A percentile compares a stretch with the other conserved stretches of the same genome.
These are phyloP conservation scores for Tortricodes alternella DNA, from an alignment of 2,888 invertebrate species.

Conservation along the genomic window DNA sequence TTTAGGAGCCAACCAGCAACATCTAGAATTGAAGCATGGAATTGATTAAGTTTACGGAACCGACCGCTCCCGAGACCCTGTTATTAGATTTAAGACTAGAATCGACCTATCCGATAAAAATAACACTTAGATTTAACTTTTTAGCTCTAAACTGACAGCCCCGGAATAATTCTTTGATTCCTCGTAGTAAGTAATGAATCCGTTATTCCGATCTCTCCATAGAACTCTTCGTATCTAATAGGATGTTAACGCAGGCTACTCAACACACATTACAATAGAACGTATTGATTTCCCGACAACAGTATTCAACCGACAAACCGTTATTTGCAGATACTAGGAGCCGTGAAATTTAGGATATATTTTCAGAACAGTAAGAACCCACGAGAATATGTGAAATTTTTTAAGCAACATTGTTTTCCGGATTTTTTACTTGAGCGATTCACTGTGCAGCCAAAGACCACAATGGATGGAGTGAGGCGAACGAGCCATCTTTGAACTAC, in stretches of 20 bases:
- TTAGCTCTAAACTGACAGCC: conserved; percentile 65
- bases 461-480: conserved; percentile 73
- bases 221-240: conserved; percentile 75
- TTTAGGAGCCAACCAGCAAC: background rate
- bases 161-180: conserved; percentile 57
- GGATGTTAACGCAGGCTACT: conserved; percentile 76
- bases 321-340: conserved; percentile 77
- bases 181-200: conserved; percentile 78
- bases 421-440: conserved; percentile 75
- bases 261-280: conserved; percentile 81
- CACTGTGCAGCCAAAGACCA: conserved; percentile 79
- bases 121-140: conserved; percentile 36
- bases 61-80: conserved; percentile 9
- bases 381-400: conserved; percentile 41
- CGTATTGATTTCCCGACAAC: conserved; percentile 78
- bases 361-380: conserved; percentile 60
- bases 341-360: conserved; percentile 69
- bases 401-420: conserved; percentile 52
- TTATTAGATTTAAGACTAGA: conserved; percentile 21
- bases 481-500: conserved; percentile 58
- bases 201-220: conserved; percentile 79
- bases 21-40: conserved; percentile 56
- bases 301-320: conserved; percentile 78
- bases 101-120: background rate
- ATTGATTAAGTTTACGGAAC: conserved; percentile 50